Base-by-base conservation (phyloP, 1,140 invertebrate genomes). In the Halesus radiatus region DNA sequence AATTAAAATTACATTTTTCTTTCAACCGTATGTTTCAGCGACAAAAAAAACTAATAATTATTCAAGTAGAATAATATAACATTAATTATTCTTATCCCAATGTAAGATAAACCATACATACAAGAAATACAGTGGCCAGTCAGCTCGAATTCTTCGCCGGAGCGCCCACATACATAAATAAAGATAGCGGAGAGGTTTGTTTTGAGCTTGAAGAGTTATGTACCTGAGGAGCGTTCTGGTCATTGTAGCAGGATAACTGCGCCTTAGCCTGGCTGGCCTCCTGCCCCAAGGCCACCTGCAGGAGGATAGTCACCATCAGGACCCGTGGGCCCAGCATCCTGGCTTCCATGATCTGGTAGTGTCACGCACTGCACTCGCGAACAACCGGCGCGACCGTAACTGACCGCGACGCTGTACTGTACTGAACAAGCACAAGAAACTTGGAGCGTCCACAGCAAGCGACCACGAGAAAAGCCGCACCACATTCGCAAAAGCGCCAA, bases 211-310 rank as follows among this genome's bases (percentile, higher is more conserved):
- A n/a, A 50, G 64, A 77, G 78, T 32, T 32, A 32, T 3, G 86
- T 83, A 89, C 88, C 86, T 89, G 88, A 0, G 88, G 87, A 58
- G 85, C 76, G 80, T 86, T 85, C 56, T 87, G 85, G 81, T 80
- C 86, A 81, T 85, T 88, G 84, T 88, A 88, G 80, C 88, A 89
- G 6, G 87, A 86, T 4, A 87, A 85, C 16, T 87, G 85, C 78
- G 86, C 73, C 29, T 87, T 86, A 56, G 87, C 88, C 64, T 87
- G 84, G 66, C 85, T 85, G 80, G 85, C 85, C 82, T 88, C 87
- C 85, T 89, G 87, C 50, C 85, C 85, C 23, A 76, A 70, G 62
- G 83, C 80, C 80, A 29, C 84, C 80, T 78, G 86, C 84, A 78
- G 84, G 22, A 58, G 22, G 15, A 80, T 68, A 29, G 54, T 32